Base-by-base conservation (phyloP, 2,797 vertebrate genomes). In the Tamandua tetradactyla region DNA sequence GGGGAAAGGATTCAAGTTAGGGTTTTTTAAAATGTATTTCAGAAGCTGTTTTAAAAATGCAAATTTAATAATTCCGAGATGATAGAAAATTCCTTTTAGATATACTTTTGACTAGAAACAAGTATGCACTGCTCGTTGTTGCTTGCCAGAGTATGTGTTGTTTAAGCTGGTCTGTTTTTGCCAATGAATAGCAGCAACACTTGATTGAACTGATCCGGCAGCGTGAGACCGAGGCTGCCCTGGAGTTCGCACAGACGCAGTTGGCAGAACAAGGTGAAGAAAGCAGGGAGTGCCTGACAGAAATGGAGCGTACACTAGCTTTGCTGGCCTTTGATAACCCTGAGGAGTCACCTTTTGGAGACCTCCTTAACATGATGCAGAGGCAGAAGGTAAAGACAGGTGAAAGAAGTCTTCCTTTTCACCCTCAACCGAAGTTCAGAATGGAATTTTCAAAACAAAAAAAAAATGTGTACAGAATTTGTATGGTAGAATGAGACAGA, bases 311-410 rank as follows among this genome's bases (percentile, higher is more conserved):
- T 89, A 99, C 99, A 0, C 98, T 99, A 97, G 99, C 99, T 22
- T 98, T 99, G 97, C 98, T 99, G 95, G 99, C 99, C 23, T 99
- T 99, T 7, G 99, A 99, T 97, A 99, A 99, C 97, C 99, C 99
- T 0, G 99, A 99, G 92, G 99, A 99, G 82, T 99, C 99, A 0
- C 99, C 99, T 8, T 99, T 99, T 69, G 99, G 99, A 95, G 99
- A 99, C 97, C 98, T 99, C 93, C 99, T 99, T 14, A 99, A 99
- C 97, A 99, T 99, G 99, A 99, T 99, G 99, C 99, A 99, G 97
- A 98, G 99, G 95, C 99, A 99, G 98, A 99, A 99, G 99, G 99
- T 99, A 98, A 72, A 85, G 59, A 27, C 6, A 3, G 59, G 59
- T 30, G 59, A 10, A 20, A 55, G 55, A 20, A 22, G 5, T 55